Conservation (phyloP, 1,140 invertebrate species). For the Drosophila pseudoananassae region DNA sequence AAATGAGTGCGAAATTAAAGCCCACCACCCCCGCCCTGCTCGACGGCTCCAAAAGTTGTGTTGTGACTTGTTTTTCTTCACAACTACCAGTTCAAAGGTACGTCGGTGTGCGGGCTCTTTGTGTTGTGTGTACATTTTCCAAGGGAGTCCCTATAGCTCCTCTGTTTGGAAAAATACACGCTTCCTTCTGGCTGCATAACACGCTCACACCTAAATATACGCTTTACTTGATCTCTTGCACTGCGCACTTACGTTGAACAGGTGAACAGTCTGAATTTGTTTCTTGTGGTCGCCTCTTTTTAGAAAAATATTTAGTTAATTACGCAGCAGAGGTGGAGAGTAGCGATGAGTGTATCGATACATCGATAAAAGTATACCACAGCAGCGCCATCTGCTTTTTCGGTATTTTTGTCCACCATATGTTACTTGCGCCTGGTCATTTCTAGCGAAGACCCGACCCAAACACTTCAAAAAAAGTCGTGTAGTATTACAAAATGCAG, state of each 20-base stretch:
- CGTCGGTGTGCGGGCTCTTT: slow-evolving; percentile 33
- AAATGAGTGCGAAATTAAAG: slow-evolving; percentile 29
- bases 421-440: too few species aligned
- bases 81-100: slow-evolving; percentile 29
- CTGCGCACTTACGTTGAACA: slow-evolving; percentile 58
- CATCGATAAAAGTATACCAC: slow-evolving; percentile 3
- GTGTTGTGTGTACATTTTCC: slow-evolving; percentile 51
- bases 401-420: too few species aligned
- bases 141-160: slow-evolving; percentile 34
- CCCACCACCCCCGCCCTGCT: slow-evolving; percentile 14
- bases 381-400: neutral
- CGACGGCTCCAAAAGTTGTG: slow-evolving; percentile 20
- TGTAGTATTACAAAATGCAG: too few species aligned
- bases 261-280: slow-evolving; percentile 21
- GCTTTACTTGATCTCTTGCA: neutral
- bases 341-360: slow-evolving; percentile 10
- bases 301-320: slow-evolving; percentile 57
- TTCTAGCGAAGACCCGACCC: too few species aligned
- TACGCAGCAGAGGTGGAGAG: slow-evolving; percentile 72
- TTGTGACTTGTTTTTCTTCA: slow-evolving; percentile 69
- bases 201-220: slow-evolving; percentile 12
- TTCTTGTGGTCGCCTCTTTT: slow-evolving; percentile 38
- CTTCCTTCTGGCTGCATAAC: slow-evolving; percentile 67
- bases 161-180: slow-evolving; percentile 62
- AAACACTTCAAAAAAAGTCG: too few species aligned